These are phyloP conservation scores for Diphyllodes magnificus DNA, from an alignment of 2,113 vertebrate genomes.

Conservation along the genomic window DNA sequence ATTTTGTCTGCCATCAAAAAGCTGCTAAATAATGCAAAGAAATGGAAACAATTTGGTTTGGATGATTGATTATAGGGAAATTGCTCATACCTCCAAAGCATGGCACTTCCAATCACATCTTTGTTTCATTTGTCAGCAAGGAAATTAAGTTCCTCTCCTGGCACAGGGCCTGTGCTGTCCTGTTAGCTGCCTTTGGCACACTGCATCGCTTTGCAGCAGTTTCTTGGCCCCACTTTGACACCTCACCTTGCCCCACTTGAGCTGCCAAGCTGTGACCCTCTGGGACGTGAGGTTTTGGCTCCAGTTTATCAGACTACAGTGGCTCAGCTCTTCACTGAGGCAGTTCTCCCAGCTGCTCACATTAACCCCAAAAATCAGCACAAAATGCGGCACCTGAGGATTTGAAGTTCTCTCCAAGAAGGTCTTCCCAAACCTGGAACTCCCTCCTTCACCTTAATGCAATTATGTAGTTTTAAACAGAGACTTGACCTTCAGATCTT, in stretches of 20 bases:
- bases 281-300: not conserved
- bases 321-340: not conserved
- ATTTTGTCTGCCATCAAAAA: conserved; percentile 36
- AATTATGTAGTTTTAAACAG: conserved; percentile 43
- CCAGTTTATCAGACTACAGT: not conserved
- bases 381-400: not conserved
- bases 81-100: conserved; percentile 49
- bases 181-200: not conserved
- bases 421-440: not conserved
- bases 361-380: not conserved
- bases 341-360: not conserved
- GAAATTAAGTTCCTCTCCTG: conserved; percentile 36
- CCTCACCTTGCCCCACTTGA: not conserved
- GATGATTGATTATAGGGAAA: conserved; percentile 69
- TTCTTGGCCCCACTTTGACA: not conserved
- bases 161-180: not conserved
- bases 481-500: conserved; percentile 34
- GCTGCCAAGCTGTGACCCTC: not conserved
- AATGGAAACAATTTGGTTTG: conserved; percentile 64
- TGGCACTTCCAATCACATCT: conserved; percentile 56
- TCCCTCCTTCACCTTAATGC: not conserved
- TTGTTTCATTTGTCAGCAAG: conserved; percentile 58
- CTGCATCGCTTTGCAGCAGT: not conserved
- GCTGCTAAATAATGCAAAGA: conserved; percentile 72
- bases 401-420: not conserved